Evolutionary conservation across 1,140 invertebrate genomes (phyloP).

Genomic region (Pseudomyrmex cubaensis): DNA sequence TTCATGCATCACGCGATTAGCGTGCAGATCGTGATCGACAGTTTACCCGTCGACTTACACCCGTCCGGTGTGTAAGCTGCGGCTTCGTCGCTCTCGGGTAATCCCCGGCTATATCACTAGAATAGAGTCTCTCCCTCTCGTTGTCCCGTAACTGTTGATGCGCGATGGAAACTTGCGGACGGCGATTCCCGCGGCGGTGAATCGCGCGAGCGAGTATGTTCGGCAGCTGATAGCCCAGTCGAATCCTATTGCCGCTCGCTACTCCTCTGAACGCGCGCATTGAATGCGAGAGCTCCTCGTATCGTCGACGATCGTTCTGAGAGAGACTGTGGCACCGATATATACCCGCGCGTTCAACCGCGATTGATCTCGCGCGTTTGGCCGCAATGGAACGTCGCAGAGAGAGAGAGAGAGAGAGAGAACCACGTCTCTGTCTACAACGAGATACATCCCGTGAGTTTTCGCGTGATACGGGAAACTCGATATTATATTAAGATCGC

Average conservation of each 20-base stretch:
- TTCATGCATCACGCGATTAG: conserved; percentile 8
- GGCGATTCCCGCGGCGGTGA: conserved; percentile 30
- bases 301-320: conserved; percentile 30
- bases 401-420: not conserved
- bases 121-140: conserved; percentile 23
- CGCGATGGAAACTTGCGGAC: conserved; percentile 32
- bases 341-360: conserved; percentile 27
- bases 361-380: conserved; percentile 38
- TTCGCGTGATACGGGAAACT: conserved; percentile 23
- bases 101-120: conserved; percentile 35
- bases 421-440: not conserved
- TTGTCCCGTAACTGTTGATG: conserved; percentile 12
- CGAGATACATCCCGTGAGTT: not conserved
- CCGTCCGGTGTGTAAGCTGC: conserved; percentile 18
- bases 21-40: conserved; percentile 23
- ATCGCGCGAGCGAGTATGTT: conserved; percentile 39
- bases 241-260: conserved; percentile 33
- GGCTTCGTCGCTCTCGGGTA: conserved; percentile 24
- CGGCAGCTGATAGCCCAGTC: conserved; percentile 23
- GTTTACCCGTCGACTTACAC: conserved; percentile 40
- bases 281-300: conserved; percentile 3
- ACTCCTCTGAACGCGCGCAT: conserved; percentile 5
- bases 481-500: conserved; percentile 51
- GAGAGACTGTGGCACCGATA: not conserved
- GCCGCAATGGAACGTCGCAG: not conserved